Evolutionary conservation across 2,888 invertebrate genomes (phyloP).

Genomic region (Eristalinus aeneus): DNA sequence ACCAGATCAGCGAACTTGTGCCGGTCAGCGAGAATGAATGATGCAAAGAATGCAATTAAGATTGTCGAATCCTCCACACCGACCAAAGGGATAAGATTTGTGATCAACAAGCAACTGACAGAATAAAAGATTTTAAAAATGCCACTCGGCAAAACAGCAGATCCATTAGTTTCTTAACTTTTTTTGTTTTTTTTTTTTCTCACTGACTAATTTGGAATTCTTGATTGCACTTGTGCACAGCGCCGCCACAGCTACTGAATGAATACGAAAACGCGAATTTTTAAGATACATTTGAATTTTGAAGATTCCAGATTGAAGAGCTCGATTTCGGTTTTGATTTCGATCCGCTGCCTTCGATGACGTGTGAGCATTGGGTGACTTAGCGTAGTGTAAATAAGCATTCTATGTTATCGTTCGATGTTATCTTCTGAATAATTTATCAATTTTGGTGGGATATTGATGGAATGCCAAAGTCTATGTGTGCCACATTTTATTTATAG

Average conservation of each 20-base stretch:
- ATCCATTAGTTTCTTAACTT: not conserved
- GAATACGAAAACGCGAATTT: not conserved
- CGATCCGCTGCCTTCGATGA: not conserved
- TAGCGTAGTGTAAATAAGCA: conserved; percentile 6
- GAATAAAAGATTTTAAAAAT: not conserved
- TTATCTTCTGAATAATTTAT: conserved; percentile 65
- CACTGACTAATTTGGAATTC: conserved; percentile 49
- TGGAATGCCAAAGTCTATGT: conserved; percentile 11
- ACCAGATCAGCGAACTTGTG: conserved; percentile 49
- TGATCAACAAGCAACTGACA: conserved; percentile 28
- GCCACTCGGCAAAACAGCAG: not conserved
- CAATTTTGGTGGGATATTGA: conserved; percentile 45
- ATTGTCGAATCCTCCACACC: conserved; percentile 9
- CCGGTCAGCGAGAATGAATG: conserved; percentile 5
- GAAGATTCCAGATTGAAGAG: too few relatives aligned
- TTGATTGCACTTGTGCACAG: conserved; percentile 53
- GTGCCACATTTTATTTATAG: conserved; percentile 38
- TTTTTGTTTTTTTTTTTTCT: not conserved
- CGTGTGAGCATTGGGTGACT: not conserved
- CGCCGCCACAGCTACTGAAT: not conserved
- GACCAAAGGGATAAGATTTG: not conserved
- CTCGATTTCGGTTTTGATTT: not conserved
- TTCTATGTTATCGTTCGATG: conserved; percentile 18
- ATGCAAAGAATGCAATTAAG: conserved; percentile 50
- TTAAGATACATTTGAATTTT: conserved; percentile 24